Percentiles rank a stretch among this genome's conserved stretches.
phyloP scores from a whole-genome alignment of 1,140 invertebrate genomes.

The Diabrotica undecimpunctata region DNA sequence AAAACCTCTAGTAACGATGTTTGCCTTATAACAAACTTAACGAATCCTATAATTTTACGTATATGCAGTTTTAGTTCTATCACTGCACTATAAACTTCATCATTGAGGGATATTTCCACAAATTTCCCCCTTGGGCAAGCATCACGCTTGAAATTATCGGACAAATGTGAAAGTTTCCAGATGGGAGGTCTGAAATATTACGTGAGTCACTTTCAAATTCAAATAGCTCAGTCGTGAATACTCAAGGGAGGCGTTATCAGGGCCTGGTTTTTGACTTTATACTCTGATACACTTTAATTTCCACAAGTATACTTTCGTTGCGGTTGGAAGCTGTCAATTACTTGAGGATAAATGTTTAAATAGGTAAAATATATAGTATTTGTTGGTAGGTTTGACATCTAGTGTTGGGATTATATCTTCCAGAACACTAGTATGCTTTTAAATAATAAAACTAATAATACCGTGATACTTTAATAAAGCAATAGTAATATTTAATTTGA shows the following conservation, averaged over 20 bases:
- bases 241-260: slow-evolving; percentile 7
- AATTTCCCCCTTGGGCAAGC: not conserved
- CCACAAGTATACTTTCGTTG: slow-evolving; percentile 3
- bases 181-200: slow-evolving; percentile 7
- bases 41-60: no score
- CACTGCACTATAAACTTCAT: not conserved
- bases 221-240: slow-evolving; percentile 4
- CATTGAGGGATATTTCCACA: slow-evolving; percentile 2
- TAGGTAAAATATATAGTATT: not conserved
- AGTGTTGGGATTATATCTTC: no score
- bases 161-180: slow-evolving; percentile 15
- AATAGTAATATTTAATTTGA: no score
- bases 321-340: not conserved
- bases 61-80: no score
- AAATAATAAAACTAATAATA: no score
- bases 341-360: not conserved
- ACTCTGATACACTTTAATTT: slow-evolving; percentile 11
- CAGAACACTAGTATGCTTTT: no score
- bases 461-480: no score
- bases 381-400: no score
- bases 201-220: slow-evolving; percentile 6
- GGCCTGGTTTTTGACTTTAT: slow-evolving; percentile 1
- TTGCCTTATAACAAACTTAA: no score
- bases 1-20: no score
- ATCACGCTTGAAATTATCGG: slow-evolving; percentile 7